These are phyloP conservation scores for Petrocephalus microphthalmus DNA, from an alignment of 2,113 vertebrate genomes.

Conservation along the genomic window DNA sequence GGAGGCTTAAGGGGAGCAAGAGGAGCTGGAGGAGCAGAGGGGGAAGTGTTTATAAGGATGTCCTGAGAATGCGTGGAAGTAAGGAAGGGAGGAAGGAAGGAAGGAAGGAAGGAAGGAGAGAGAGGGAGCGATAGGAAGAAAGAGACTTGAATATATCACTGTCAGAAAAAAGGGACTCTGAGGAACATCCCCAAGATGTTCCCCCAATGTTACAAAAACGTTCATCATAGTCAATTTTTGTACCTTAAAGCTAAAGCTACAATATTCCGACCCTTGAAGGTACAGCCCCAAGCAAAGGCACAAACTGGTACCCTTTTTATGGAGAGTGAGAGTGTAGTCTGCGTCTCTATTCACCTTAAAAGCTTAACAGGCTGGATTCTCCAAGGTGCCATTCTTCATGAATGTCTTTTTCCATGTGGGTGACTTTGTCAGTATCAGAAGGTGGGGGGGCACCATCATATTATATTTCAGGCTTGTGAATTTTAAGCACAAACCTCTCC, in stretches of 20 bases:
- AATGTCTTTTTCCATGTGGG: neutral
- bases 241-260: too few relatives aligned
- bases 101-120: neutral
- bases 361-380: neutral
- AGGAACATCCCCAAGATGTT: too few relatives aligned
- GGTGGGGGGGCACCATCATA: neutral
- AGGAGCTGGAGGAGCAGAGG: conserved; percentile 20
- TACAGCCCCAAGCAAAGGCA: too few relatives aligned
- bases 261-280: too few relatives aligned
- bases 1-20: neutral
- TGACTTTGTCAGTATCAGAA: neutral
- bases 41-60: conserved; percentile 27
- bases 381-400: neutral
- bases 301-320: too few relatives aligned
- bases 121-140: neutral
- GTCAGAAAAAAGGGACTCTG: neutral
- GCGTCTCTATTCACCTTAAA: neutral
- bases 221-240: too few relatives aligned
- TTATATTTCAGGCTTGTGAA: neutral
- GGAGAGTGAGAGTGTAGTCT: neutral
- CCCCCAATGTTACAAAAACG: too few relatives aligned
- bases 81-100: neutral
- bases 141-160: neutral
- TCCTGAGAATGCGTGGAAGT: conserved; percentile 4
- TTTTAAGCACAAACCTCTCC: conserved; percentile 21